phyloP scores from a whole-genome alignment of 2,888 invertebrate species.

The Ommatoiulus sabulosus region DNA sequence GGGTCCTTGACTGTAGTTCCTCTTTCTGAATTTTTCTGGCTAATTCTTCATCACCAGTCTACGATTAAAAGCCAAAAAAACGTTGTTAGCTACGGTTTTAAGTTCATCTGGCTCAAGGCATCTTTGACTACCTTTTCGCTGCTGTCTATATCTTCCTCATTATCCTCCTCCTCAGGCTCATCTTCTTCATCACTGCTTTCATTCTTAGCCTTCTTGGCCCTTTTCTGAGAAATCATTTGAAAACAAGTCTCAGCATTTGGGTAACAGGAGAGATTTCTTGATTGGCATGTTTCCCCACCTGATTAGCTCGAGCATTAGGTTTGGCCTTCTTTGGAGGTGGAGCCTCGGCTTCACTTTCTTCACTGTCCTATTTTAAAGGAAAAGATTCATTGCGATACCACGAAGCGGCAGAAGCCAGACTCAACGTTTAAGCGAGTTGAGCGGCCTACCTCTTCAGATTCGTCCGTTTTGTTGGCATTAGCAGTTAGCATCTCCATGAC shows the following conservation, averaged over 20 bases:
- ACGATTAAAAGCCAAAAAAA: neutral
- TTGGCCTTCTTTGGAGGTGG: constrained; percentile 2
- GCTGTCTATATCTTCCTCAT: constrained; percentile 62
- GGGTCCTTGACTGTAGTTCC: constrained; percentile 60
- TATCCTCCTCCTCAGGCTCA: constrained; percentile 68
- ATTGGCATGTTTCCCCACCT: neutral
- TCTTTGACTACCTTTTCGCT: neutral
- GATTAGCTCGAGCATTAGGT: neutral
- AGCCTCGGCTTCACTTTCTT: constrained; percentile 47
- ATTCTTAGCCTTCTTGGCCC: constrained; percentile 66
- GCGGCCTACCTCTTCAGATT: constrained; percentile 59
- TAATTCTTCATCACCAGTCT: constrained; percentile 64
- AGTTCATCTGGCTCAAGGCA: neutral
- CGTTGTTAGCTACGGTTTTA: neutral
- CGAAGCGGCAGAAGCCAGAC: neutral
- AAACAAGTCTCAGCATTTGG: neutral
- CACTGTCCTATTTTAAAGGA: neutral
- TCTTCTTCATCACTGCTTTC: constrained; percentile 70
- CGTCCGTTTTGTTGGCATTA: constrained; percentile 64
- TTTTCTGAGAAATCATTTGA: constrained; percentile 26
- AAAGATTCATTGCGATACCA: neutral
- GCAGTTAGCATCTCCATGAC: constrained; percentile 79
- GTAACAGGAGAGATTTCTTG: neutral
- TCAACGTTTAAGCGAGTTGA: neutral
- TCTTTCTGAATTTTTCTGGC: constrained; percentile 65